Evolutionary conservation across 2,113 vertebrate species (phyloP).

Genomic region (Corythaixoides concolor): DNA sequence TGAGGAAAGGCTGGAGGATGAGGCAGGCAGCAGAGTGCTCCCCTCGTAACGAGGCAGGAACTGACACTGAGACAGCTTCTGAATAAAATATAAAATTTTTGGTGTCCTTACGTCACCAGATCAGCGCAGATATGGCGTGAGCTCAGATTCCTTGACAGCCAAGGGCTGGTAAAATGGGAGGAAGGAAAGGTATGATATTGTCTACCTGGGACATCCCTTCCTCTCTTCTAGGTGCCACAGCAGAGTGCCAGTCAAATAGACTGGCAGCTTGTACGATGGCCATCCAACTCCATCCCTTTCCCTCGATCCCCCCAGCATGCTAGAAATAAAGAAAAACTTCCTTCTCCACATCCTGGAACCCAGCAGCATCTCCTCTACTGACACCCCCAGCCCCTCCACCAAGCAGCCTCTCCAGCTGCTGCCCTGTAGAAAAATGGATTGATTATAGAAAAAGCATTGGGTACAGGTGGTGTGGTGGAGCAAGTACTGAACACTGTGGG

Average conservation of each 20-base stretch:
- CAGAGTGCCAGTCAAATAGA: not conserved
- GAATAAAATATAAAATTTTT: not conserved
- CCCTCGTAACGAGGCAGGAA: not conserved
- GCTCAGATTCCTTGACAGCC: not conserved
- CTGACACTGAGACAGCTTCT: not conserved
- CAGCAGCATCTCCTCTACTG: not conserved
- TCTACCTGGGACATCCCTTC: not conserved
- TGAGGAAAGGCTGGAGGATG: not conserved
- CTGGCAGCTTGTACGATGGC: not conserved
- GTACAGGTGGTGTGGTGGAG: not conserved
- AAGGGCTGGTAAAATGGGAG: not conserved
- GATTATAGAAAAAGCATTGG: not conserved
- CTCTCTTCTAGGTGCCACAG: not conserved
- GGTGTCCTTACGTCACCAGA: not conserved
- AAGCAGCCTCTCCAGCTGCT: not conserved
- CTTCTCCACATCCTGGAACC: not conserved
- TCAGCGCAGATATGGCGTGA: not conserved
- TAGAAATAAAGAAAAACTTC: not conserved
- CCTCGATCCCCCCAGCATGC: not conserved
- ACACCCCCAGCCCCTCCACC: not conserved
- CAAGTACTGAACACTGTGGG: not conserved
- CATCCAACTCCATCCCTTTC: not conserved
- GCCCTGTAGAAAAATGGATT: not conserved
- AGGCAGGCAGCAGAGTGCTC: not conserved
- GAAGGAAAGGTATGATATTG: not conserved